Conservation (phyloP, 2,888 invertebrate species). For the Dryobota labecula region DNA sequence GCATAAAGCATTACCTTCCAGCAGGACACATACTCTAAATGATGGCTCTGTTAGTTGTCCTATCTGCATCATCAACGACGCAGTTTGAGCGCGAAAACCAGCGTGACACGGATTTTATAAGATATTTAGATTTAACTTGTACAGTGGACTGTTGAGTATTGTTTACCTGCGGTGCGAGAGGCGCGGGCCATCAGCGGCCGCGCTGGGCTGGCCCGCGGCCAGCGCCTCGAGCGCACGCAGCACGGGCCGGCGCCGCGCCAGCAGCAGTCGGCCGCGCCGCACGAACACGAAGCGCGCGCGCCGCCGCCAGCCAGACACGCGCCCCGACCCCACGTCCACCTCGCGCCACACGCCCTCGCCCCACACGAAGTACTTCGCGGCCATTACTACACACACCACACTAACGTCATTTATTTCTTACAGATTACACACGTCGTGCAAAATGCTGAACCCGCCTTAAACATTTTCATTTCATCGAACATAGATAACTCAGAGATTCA, state of each 20-base stretch:
- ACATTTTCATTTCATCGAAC: background rate
- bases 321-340: conserved; percentile 62
- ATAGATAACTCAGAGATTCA: too few relatives aligned
- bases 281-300: conserved; percentile 66
- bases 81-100: background rate
- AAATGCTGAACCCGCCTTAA: background rate
- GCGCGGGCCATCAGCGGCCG: conserved; percentile 65
- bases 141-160: background rate
- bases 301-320: conserved; percentile 68
- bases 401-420: background rate
- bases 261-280: conserved; percentile 66
- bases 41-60: background rate
- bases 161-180: conserved; percentile 65
- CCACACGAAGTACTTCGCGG: conserved; percentile 67
- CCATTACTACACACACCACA: conserved; percentile 31
- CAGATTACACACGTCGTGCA: background rate
- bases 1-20: background rate
- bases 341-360: conserved; percentile 74
- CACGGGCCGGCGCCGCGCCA: conserved; percentile 63
- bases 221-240: conserved; percentile 71
- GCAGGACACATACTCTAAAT: background rate
- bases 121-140: too few relatives aligned
- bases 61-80: background rate
- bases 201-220: conserved; percentile 55
- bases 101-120: too few relatives aligned